Evolutionary conservation across 2,888 invertebrate genomes (phyloP).

Genomic region (Caenorhabditis parvicauda): DNA sequence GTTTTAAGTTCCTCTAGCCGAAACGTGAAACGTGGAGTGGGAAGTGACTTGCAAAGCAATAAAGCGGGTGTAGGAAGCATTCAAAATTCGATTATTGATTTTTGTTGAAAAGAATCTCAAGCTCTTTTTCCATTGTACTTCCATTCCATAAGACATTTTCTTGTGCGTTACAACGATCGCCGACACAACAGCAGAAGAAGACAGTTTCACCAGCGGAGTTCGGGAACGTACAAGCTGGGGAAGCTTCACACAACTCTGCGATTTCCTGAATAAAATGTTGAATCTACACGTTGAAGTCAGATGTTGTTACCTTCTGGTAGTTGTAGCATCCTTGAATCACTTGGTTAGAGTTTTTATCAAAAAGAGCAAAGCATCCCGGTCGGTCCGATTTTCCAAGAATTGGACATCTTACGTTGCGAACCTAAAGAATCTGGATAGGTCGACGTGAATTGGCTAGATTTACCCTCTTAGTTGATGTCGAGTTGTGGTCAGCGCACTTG

Average conservation of each 20-base stretch:
- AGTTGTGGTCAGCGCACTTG: constrained; percentile 4
- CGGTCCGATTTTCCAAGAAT: background rate
- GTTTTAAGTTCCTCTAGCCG: too few relatives aligned
- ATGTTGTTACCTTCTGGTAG: constrained; percentile 1
- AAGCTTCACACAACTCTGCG: background rate
- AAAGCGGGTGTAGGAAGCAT: too few relatives aligned
- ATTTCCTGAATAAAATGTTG: background rate
- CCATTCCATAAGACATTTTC: too few relatives aligned
- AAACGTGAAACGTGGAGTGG: too few relatives aligned
- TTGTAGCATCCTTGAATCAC: constrained; percentile 10
- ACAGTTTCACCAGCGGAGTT: background rate
- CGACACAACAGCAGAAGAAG: constrained; percentile 3
- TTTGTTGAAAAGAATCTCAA: too few relatives aligned
- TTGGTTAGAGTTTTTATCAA: background rate
- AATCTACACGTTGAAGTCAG: background rate
- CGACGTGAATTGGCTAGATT: too few relatives aligned
- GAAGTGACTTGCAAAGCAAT: too few relatives aligned
- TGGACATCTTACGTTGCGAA: constrained; percentile 2
- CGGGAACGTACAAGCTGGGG: too few relatives aligned
- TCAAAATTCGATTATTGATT: too few relatives aligned
- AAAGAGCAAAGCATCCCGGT: constrained; percentile 2
- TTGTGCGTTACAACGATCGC: background rate
- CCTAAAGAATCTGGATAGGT: too few relatives aligned
- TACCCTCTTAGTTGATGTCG: background rate
- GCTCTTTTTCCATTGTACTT: too few relatives aligned